phyloP scores from a whole-genome alignment of 1,140 invertebrate species.

The Sweltsa coloradensis region DNA sequence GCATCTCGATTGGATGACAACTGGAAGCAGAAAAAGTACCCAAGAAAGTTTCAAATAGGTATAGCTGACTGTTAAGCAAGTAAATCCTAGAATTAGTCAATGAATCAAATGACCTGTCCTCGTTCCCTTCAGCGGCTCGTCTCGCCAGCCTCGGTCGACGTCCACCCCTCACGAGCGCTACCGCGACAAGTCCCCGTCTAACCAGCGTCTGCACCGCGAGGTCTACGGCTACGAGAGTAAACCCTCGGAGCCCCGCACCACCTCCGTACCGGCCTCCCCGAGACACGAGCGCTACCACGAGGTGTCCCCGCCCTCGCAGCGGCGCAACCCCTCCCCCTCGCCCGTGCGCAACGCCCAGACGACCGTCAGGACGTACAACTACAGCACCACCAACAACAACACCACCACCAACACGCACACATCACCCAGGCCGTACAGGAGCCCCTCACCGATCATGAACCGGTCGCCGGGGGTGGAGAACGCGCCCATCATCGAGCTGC shows the following conservation, averaged over 20 bases:
- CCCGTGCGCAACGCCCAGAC: background rate
- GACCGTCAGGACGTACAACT: constrained; percentile 8
- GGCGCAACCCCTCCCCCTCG: constrained; percentile 2
- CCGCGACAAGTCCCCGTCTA: constrained; percentile 11
- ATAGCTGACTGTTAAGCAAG: too few relatives aligned
- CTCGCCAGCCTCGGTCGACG: too few relatives aligned
- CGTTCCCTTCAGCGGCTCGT: too few relatives aligned
- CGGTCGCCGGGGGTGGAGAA: too few relatives aligned
- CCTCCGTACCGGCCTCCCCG: too few relatives aligned
- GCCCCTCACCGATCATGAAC: too few relatives aligned
- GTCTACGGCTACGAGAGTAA: background rate
- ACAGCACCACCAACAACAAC: constrained; percentile 1
- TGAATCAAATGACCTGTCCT: too few relatives aligned
- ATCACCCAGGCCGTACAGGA: constrained; percentile 20
- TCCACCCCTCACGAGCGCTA: constrained; percentile 1
- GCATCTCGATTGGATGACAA: too few relatives aligned
- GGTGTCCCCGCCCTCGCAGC: background rate
- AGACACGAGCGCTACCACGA: background rate
- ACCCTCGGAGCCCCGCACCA: background rate
- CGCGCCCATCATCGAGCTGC: too few relatives aligned
- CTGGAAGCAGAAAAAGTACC: too few relatives aligned
- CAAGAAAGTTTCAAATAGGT: too few relatives aligned
- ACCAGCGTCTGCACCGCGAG: constrained; percentile 9
- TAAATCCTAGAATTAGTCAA: too few relatives aligned
- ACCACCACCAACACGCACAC: constrained; percentile 3